These are phyloP conservation scores for Caracal caracal DNA, from an alignment of 2,113 vertebrate species.

Conservation along the genomic window DNA sequence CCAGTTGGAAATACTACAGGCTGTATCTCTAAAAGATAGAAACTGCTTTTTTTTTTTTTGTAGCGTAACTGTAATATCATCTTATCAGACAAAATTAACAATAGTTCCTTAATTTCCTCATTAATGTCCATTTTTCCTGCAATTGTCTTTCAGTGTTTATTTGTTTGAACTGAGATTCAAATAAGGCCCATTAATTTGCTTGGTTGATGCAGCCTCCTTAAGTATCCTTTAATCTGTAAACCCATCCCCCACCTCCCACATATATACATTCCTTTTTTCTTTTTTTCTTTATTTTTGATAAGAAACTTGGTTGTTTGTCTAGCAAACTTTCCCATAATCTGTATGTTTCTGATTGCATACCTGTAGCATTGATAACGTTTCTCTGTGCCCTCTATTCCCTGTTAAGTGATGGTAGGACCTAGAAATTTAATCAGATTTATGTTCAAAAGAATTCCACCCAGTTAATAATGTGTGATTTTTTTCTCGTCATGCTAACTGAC, in stretches of 20 bases:
- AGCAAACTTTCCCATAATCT: background rate
- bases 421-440: conserved; percentile 46
- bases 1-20: background rate
- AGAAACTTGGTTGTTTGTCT: background rate
- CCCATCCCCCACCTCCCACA: background rate
- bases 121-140: background rate
- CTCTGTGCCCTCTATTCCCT: background rate
- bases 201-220: background rate
- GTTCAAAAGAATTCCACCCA: conserved; percentile 31
- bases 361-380: background rate
- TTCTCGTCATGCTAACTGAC: background rate
- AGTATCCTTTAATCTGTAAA: background rate
- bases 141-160: background rate
- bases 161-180: background rate
- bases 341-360: background rate
- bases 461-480: conserved; percentile 40
- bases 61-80: background rate
- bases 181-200: background rate
- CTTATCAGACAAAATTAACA: background rate
- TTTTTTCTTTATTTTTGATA: background rate
- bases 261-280: background rate
- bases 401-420: background rate
- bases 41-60: background rate
- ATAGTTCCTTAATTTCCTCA: background rate
- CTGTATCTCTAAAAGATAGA: background rate